Conservation (phyloP, 2,113 vertebrate genomes). For the Odobenus rosmarus region DNA sequence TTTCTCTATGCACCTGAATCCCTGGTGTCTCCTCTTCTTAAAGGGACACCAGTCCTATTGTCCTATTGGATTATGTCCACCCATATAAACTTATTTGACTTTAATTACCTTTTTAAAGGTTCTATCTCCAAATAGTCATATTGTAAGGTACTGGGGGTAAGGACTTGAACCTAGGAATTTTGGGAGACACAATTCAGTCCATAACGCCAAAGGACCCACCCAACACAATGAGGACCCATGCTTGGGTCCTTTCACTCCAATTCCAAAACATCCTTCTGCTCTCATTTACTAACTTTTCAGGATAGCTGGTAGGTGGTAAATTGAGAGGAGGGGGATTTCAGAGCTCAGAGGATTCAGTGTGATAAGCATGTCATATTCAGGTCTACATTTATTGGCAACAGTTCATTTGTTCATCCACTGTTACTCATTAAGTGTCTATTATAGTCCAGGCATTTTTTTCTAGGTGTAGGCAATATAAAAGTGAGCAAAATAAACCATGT, state of each 20-base stretch:
- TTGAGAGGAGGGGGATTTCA: neutral
- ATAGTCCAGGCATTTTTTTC: neutral
- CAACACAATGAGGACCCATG: neutral
- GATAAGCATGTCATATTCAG: neutral
- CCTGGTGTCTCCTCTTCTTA: neutral
- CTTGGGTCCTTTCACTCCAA: neutral
- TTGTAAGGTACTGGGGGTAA: neutral
- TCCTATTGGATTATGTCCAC: neutral
- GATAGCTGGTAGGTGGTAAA: neutral
- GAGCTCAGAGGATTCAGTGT: neutral
- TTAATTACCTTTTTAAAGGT: neutral
- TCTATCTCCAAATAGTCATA: neutral
- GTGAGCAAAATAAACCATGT: neutral
- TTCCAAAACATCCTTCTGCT: neutral
- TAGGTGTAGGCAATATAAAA: neutral
- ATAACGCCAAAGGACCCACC: neutral
- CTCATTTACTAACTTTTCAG: neutral
- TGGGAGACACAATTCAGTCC: neutral
- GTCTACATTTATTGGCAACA: neutral
- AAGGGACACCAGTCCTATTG: neutral
- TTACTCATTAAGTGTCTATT: neutral
- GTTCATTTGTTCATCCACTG: neutral
- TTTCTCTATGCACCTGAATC: neutral
- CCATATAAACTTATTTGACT: neutral
- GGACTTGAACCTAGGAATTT: neutral